Base-by-base conservation (phyloP, 2,797 vertebrate species). In the Xiphophorus birchmanni region DNA sequence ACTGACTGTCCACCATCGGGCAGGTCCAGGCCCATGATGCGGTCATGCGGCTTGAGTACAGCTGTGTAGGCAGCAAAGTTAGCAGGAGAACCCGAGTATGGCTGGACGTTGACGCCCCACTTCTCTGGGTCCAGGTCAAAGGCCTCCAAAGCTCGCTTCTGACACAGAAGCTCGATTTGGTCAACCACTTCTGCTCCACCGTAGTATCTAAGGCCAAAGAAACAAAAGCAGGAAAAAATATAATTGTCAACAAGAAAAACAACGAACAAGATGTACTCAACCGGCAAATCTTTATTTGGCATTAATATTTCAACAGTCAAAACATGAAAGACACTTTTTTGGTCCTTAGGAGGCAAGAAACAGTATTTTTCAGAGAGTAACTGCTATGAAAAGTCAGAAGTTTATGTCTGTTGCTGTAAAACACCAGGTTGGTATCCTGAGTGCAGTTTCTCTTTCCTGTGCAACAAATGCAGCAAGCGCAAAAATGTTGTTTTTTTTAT, bases 31-130 rank as follows among this genome's bases (percentile, higher is more conserved):
- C 98, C 98, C 98, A 99, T 99, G 86, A 99, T 97, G 71, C 98
- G 97, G 52, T 99, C 98, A 0, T 99, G 98, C 8, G 98, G 98
- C 26, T 96, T 96, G 82, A 99, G 96, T 52, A 99, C 95, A 2
- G 98, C 96, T 0, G 97, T 98, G 92, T 98, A 99, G 77, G 94
- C 96, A 0, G 98, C 98, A 5, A 99, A 97, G 90, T 99, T 99
- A 74, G 98, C 98, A 0, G 98, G 98, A 18, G 97, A 99, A 1
- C 98, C 98, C 0, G 98, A 99, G 92, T 99, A 99, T 0, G 97
- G 98, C 92, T 99, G 97, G 5, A 99, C 98, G 0, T 99, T 99
- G 81, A 98, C 97, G 0, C 98, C 98, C 98, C 98, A 99, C 75
- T 73, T 89, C 0, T 94, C 91, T 0, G 98, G 97, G 85, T 99